Evolutionary conservation across 2,888 invertebrate species (phyloP), one percentile per base, ranked within the genome.

Genomic region (Rugalucina vietnamica): DNA sequence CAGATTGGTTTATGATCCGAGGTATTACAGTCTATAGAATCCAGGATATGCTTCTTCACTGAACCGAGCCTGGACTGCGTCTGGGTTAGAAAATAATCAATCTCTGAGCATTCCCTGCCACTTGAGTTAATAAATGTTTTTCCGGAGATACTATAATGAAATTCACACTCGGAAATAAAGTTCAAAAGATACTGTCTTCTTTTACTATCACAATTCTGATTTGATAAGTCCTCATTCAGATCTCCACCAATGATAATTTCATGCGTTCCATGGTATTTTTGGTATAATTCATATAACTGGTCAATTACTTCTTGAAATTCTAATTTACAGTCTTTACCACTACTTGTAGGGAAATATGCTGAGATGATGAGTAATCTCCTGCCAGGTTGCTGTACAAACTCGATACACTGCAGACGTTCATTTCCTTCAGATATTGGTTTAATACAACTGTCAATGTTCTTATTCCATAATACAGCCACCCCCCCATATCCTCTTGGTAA

Each of bases 401-500:
- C 79, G 18, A 79, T 65, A 39, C 74, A 73, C 34, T 73, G 72
- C 43, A 79, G 73, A 4, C 79, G 10, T 39, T 74, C 65, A 4
- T 24, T 21, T 34, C 60, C 60, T 24, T 73, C 65, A 8, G 50
- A 24, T 18, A 57, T 18, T 60, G 43, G 21, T 73, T 39, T 73
- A 12, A 79, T 49, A 24, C 18, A 39, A 39, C 65, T 54, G 60
- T 79, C 65, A 1, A 74, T 73, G 14, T 69, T 34, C 50, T 34
- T 57, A 12, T 74, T 79, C 79, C 79, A 79, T 18, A 79, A 4
- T 21, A 79, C 43, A 18, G 60, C 79, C 21, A 79, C 79, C 79
- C 73, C 79, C 36, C 79, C 79, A 32, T 74, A 74, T 36, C 79
- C 73, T 73, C 73, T n/a, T 18, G 73, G 73, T 21, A 79, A 36